Conservation (phyloP, 2,888 invertebrate species). For the Gryllus longicercus region DNA sequence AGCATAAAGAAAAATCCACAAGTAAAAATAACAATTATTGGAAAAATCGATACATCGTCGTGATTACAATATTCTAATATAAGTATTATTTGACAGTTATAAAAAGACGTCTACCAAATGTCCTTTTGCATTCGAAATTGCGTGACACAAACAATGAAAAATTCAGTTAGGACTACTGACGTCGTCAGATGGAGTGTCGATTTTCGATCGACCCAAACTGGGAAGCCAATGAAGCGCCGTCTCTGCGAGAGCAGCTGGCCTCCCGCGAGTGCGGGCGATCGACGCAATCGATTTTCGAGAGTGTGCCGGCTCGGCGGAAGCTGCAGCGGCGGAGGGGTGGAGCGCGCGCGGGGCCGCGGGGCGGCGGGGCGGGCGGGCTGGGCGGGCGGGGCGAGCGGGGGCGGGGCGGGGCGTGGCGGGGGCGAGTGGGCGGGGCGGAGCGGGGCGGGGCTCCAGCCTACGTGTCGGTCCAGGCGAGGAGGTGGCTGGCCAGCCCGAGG, state of each 20-base stretch:
- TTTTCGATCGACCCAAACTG: no score
- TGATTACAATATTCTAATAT: not conserved
- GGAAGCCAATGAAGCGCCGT: no score
- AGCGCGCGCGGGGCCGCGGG: not conserved
- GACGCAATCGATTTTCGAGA: not conserved
- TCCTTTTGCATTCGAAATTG: not conserved
- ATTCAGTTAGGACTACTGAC: not conserved
- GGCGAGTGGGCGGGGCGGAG: no score
- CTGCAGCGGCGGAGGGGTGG: not conserved
- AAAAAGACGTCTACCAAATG: not conserved
- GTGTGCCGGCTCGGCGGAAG: not conserved
- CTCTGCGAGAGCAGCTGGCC: no score
- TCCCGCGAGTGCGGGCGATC: not conserved
- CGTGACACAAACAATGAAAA: not conserved
- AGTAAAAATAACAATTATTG: not conserved
- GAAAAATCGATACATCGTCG: not conserved
- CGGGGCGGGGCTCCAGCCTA: constrained; percentile 27
- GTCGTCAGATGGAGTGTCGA: not conserved
- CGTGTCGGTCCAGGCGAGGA: constrained; percentile 37
- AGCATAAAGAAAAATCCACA: constrained; percentile 5
- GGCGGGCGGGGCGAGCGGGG: not conserved
- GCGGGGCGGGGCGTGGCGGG: not conserved
- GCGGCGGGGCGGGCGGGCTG: not conserved
- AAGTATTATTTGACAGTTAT: not conserved
- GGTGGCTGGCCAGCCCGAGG: constrained; percentile 47